Percentiles rank a stretch among this genome's conserved stretches.
These are phyloP conservation scores for Cabera pusaria DNA, from an alignment of 2,888 invertebrate species.

Conservation along the genomic window DNA sequence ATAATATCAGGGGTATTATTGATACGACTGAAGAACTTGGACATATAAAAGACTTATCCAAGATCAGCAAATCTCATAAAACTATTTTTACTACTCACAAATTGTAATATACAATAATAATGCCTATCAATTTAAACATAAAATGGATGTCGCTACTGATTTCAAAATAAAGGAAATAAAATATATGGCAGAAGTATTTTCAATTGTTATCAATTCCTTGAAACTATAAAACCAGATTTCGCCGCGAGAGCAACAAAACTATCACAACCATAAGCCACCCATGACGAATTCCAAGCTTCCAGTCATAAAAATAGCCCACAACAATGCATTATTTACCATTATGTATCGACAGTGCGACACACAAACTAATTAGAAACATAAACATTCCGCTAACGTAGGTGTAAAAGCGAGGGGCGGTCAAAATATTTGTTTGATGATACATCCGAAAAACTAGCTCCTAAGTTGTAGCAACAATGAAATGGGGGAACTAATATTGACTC, in stretches of 20 bases:
- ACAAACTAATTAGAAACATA: constrained; percentile 74
- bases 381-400: constrained; percentile 72
- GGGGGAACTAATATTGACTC: constrained; percentile 69
- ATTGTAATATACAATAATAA: constrained; percentile 1
- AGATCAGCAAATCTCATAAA: constrained; percentile 7
- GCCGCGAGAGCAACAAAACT: constrained; percentile 37
- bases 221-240: constrained; percentile 32
- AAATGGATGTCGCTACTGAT: no score
- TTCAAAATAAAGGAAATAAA: no score
- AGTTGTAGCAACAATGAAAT: constrained; percentile 66
- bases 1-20: constrained; percentile 3
- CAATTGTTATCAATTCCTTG: constrained; percentile 26
- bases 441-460: constrained; percentile 58
- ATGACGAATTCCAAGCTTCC: constrained; percentile 67
- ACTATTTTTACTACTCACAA: constrained; percentile 6
- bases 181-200: constrained; percentile 4
- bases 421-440: constrained; percentile 54
- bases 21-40: not conserved
- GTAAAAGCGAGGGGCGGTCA: constrained; percentile 68
- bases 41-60: constrained; percentile 5
- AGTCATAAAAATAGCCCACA: constrained; percentile 77
- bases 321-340: constrained; percentile 82
- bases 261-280: constrained; percentile 65
- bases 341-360: constrained; percentile 78
- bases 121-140: not conserved